Conservation (phyloP, 2,888 invertebrate species). For the Pediacus dermestoides region DNA sequence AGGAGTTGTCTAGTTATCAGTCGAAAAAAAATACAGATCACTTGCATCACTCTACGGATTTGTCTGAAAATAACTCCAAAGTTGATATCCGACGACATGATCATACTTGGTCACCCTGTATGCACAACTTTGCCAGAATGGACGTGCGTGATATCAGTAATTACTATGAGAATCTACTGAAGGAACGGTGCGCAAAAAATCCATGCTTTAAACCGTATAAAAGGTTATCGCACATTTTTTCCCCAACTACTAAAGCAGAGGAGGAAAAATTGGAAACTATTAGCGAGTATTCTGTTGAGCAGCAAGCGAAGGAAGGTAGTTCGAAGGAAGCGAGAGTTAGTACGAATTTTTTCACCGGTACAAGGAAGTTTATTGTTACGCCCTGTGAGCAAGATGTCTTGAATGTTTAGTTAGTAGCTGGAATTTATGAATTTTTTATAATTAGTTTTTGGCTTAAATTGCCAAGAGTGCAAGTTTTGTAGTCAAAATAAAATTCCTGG, state of each 20-base stretch:
- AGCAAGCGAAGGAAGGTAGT: not conserved
- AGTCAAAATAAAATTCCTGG: no score
- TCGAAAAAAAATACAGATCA: slow-evolving; percentile 19
- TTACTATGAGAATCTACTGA: slow-evolving; percentile 15
- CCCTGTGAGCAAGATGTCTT: slow-evolving; percentile 27
- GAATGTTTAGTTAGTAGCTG: no score
- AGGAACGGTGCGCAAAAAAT: slow-evolving; percentile 4
- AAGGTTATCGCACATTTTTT: slow-evolving; percentile 29
- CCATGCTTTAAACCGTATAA: slow-evolving; percentile 12
- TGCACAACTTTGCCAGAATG: slow-evolving; percentile 14
- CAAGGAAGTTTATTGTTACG: slow-evolving; percentile 32
- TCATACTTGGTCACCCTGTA: slow-evolving; percentile 40
- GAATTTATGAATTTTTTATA: no score
- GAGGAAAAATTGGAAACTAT: slow-evolving; percentile 17
- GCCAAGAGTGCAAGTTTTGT: no score
- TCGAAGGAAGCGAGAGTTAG: not conserved
- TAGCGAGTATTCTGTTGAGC: slow-evolving; percentile 14
- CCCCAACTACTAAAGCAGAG: slow-evolving; percentile 8
- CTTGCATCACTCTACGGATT: slow-evolving; percentile 33
- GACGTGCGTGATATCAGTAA: slow-evolving; percentile 8
- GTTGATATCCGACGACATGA: slow-evolving; percentile 26
- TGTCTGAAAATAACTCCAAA: slow-evolving; percentile 27
- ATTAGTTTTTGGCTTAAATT: no score
- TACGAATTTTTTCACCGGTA: slow-evolving; percentile 12
- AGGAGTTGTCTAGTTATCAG: slow-evolving; percentile 41